Evolutionary conservation across 1,140 invertebrate species (phyloP).

Genomic region (Sesamia nonagrioides): DNA sequence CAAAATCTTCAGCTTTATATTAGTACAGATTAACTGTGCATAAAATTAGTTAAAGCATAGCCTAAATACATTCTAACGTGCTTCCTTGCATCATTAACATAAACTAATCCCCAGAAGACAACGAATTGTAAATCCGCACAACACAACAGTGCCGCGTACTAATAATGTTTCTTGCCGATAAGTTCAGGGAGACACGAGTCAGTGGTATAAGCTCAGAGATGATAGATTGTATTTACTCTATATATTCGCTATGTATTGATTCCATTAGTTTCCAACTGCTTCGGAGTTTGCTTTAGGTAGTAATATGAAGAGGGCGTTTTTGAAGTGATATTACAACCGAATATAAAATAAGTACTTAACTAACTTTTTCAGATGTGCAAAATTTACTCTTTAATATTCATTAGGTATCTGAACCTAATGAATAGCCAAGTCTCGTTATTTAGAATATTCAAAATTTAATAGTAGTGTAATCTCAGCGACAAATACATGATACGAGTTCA

Average conservation of each 20-base stretch:
- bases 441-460: too few relatives aligned
- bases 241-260: background rate
- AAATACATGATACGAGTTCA: too few relatives aligned
- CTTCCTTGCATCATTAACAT: background rate
- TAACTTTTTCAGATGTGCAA: too few relatives aligned
- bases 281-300: background rate
- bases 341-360: too few relatives aligned
- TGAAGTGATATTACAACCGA: too few relatives aligned
- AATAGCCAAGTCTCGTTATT: too few relatives aligned
- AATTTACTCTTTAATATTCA: too few relatives aligned
- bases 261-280: background rate
- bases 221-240: constrained; percentile 20
- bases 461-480: too few relatives aligned
- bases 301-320: background rate
- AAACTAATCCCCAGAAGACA: background rate
- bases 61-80: background rate
- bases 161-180: background rate
- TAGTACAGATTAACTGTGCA: background rate
- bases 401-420: too few relatives aligned
- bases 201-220: background rate
- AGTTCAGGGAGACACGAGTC: constrained; percentile 11
- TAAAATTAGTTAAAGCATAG: background rate
- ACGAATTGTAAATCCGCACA: constrained; percentile 33
- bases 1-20: too few relatives aligned
- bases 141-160: constrained; percentile 9